Evolutionary conservation across 2,888 invertebrate species (phyloP), one percentile per base, ranked within the genome.

Genomic region (Temnothorax unifasciatus): DNA sequence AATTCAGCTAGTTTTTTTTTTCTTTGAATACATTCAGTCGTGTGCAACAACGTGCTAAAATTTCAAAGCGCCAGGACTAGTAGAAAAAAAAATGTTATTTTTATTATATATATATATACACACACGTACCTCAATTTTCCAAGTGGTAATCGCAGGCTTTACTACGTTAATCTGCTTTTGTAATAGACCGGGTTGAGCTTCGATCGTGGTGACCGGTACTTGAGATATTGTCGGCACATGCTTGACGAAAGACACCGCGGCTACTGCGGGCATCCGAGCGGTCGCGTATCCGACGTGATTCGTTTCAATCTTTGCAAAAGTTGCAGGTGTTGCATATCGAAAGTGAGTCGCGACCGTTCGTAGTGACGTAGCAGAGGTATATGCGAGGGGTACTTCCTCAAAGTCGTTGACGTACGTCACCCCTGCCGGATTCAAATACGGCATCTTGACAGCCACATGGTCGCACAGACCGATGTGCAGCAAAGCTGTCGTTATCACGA

Each of bases 341-440:
- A 25, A 0, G 0, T 25, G 25, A 25, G 25, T 25, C 25, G 25
- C 61, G 61, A 34, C 34, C 15, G 59, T 18, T 9, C 9, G 61
- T n/a, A 34, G 9, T 9, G 61, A n/a, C 0, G 59, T 18, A 61
- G 6, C 18, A 9, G 34, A 61, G 9, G 9, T 18, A 18, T 61
- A 61, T n/a, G 34, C 34, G 18, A 61, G 18, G 9, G 34, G n/a
- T 34, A 9, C 18, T n/a, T 61, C 15, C 34, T 61, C 15, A 61
- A 61, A 34, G 13, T 34, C n/a, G 13, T 61, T 61, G 9, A 61
- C 59, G 15, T 61, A 61, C 8, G 59, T 61, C 29, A 61, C 61
- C 61, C 61, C 61, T 5, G 61, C 34, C n/a, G 61, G 61, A 34
- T 61, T 61, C 34, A 61, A 61, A 18, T 61, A 61, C 34, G 34